These are phyloP conservation scores for Parapristionchus giblindavisi DNA, from an alignment of 2,888 invertebrate species.

Conservation along the genomic window DNA sequence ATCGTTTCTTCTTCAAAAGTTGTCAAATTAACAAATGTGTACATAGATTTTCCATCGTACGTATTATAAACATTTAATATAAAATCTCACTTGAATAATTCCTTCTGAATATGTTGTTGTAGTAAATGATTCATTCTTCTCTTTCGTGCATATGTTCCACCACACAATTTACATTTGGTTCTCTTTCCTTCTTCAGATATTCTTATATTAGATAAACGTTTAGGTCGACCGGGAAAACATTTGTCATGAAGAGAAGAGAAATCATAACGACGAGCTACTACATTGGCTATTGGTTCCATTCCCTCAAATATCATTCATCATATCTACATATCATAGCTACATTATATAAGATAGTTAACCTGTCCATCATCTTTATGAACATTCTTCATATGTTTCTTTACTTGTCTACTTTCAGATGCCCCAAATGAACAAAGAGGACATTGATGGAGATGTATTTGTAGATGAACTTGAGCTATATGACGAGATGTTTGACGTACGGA, in stretches of 20 bases:
- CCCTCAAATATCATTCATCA: constrained; percentile 43
- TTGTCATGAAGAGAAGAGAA: constrained; percentile 57
- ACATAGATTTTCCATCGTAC: no score
- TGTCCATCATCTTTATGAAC: constrained; percentile 45
- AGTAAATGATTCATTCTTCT: constrained; percentile 53
- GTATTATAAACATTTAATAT: no score
- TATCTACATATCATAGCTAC: constrained; percentile 41
- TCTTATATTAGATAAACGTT: constrained; percentile 56
- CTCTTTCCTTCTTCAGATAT: constrained; percentile 54
- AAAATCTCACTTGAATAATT: constrained; percentile 49
- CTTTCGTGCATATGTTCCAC: constrained; percentile 50
- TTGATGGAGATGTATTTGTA: constrained; percentile 55
- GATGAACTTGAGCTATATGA: constrained; percentile 58
- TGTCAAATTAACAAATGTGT: no score
- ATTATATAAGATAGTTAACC: no score
- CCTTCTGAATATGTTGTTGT: constrained; percentile 49
- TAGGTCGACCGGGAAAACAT: constrained; percentile 60
- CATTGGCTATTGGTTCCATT: constrained; percentile 58
- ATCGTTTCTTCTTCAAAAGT: no score
- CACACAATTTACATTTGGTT: constrained; percentile 55
- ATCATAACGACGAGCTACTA: constrained; percentile 49
- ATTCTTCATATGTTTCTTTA: constrained; percentile 55
- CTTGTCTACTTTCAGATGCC: constrained; percentile 55
- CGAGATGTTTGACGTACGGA: constrained; percentile 60
- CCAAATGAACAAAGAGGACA: constrained; percentile 60